phyloP scores from a whole-genome alignment of 2,113 vertebrate genomes.

The Tichodroma muraria region DNA sequence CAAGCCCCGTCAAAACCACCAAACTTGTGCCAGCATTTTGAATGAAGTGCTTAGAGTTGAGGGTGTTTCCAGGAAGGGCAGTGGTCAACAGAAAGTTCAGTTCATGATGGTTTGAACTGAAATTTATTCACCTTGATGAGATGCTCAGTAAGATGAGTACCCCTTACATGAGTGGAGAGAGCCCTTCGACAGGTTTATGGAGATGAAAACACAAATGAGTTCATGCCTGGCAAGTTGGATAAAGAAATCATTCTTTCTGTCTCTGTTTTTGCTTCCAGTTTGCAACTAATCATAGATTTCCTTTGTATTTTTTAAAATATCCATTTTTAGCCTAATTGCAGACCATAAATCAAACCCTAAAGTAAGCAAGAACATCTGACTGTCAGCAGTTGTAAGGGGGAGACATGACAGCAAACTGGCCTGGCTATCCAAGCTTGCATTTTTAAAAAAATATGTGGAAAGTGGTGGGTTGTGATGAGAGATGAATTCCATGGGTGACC shows the following conservation, averaged over 20 bases:
- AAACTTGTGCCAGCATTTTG: background rate
- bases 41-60: background rate
- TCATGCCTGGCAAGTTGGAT: background rate
- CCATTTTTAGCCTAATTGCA: constrained; percentile 4
- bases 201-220: background rate
- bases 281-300: constrained; percentile 9
- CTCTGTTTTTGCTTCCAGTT: constrained; percentile 5
- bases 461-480: background rate
- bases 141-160: background rate
- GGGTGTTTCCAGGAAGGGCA: background rate
- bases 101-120: background rate
- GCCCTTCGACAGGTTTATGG: background rate
- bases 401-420: constrained; percentile 3
- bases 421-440: background rate
- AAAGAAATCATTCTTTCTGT: background rate
- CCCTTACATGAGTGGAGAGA: background rate
- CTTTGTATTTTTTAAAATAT: constrained; percentile 3
- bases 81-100: background rate
- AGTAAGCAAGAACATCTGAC: constrained; percentile 30
- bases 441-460: background rate
- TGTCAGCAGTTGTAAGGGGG: background rate
- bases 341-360: constrained; percentile 13
- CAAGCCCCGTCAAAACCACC: background rate
- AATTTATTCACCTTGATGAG: background rate
- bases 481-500: background rate